Evolutionary conservation across 2,888 invertebrate species (phyloP).

Genomic region (Diadromus collaris): DNA sequence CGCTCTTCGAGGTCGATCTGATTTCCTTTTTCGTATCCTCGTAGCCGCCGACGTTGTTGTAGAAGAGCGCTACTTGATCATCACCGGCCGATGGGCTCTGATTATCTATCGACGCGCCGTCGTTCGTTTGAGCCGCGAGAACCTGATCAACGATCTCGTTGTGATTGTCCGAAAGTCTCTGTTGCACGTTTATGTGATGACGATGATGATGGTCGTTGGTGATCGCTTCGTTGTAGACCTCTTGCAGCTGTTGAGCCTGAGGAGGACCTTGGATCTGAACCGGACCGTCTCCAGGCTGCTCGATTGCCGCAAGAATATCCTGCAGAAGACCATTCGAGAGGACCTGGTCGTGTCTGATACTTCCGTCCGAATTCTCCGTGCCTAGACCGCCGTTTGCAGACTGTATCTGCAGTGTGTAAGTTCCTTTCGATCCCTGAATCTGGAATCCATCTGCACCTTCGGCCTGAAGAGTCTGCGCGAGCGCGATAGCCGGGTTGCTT

Average conservation of each 20-base stretch:
- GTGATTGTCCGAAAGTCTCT: conserved; percentile 33
- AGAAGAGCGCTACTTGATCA: conserved; percentile 74
- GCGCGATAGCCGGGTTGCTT: conserved; percentile 70
- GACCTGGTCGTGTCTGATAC: conserved; percentile 87
- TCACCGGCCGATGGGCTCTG: conserved; percentile 52
- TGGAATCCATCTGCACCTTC: conserved; percentile 75
- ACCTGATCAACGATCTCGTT: conserved; percentile 47
- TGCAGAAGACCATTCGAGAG: conserved; percentile 90
- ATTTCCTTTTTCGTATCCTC: conserved; percentile 68
- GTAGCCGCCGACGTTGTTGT: conserved; percentile 70
- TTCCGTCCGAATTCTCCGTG: conserved; percentile 81
- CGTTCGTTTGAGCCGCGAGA: conserved; percentile 45
- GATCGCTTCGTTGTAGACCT: conserved; percentile 65
- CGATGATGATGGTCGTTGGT: conserved; percentile 30
- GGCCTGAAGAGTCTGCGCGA: conserved; percentile 70
- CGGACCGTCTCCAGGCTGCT: conserved; percentile 82
- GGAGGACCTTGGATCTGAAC: conserved; percentile 71
- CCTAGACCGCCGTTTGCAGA: conserved; percentile 83
- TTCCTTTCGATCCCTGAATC: conserved; percentile 82
- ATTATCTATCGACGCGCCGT: conserved; percentile 33
- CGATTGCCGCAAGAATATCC: conserved; percentile 91
- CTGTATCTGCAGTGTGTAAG: conserved; percentile 90
- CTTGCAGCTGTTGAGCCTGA: conserved; percentile 67
- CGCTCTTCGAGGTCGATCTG: conserved; percentile 65
- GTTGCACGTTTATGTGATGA: conserved; percentile 46